phyloP scores from a whole-genome alignment of 2,888 invertebrate genomes.

The Athetis lepigone region DNA sequence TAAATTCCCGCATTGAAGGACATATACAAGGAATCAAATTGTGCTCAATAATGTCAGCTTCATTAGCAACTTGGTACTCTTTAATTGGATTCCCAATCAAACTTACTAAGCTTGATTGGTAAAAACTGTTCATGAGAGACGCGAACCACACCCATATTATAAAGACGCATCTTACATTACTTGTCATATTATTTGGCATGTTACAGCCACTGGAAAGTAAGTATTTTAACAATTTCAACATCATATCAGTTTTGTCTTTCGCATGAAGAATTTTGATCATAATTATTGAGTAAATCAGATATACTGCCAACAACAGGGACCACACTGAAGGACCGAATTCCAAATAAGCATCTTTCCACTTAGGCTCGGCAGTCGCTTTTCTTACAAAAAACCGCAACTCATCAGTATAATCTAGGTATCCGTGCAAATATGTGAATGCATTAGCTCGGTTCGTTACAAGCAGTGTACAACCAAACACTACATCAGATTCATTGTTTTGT shows the following conservation, averaged over 20 bases:
- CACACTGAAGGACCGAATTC: slow-evolving; percentile 50
- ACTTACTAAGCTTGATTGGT: slow-evolving; percentile 66
- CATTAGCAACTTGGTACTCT: slow-evolving; percentile 55
- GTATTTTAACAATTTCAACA: slow-evolving; percentile 44
- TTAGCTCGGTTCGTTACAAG: slow-evolving; percentile 21
- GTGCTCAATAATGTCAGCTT: slow-evolving; percentile 37
- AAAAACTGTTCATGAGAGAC: slow-evolving; percentile 62
- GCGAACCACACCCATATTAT: slow-evolving; percentile 76
- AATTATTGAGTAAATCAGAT: slow-evolving; percentile 35
- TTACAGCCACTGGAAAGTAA: slow-evolving; percentile 35
- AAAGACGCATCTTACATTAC: slow-evolving; percentile 46
- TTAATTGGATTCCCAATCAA: slow-evolving; percentile 58
- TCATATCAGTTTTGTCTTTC: slow-evolving; percentile 35
- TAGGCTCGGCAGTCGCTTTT: slow-evolving; percentile 18
- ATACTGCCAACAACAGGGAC: slow-evolving; percentile 24
- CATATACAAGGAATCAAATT: slow-evolving; percentile 34
- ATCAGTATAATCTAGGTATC: slow-evolving; percentile 50
- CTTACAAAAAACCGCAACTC: slow-evolving; percentile 47
- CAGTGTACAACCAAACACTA: slow-evolving; percentile 36
- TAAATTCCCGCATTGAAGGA: not conserved
- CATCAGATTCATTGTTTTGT: slow-evolving; percentile 44
- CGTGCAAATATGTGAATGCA: slow-evolving; percentile 46
- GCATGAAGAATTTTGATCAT: slow-evolving; percentile 35
- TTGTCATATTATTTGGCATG: slow-evolving; percentile 19
- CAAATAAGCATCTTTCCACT: slow-evolving; percentile 62